phyloP scores from a whole-genome alignment of 2,113 vertebrate genomes.

The Cyanoliseus patagonus region DNA sequence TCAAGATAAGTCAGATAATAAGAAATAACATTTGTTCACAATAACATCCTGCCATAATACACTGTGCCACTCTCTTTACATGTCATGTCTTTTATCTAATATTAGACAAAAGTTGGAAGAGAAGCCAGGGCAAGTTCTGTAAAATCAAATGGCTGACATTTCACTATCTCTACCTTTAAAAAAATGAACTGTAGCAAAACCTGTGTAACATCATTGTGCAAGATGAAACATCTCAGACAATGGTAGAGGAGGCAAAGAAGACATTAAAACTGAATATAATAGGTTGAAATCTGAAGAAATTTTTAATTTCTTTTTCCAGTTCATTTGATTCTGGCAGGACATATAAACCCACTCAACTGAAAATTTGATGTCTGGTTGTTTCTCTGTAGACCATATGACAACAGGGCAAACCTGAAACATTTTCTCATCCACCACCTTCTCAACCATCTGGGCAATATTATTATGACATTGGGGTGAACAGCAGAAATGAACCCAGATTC shows the following conservation, averaged over 20 bases:
- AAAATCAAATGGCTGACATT: slow-evolving; percentile 34
- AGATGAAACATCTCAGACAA: background rate
- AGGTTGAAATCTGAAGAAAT: background rate
- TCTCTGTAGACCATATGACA: background rate
- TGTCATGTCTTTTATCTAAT: slow-evolving; percentile 48
- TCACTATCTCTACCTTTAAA: background rate
- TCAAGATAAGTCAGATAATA: slow-evolving; percentile 27
- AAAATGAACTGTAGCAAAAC: background rate
- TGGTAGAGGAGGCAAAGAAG: background rate
- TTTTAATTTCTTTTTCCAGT: background rate
- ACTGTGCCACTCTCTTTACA: background rate
- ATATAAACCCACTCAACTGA: background rate
- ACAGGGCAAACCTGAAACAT: background rate
- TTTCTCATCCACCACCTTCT: background rate
- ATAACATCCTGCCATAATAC: background rate
- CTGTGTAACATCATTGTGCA: background rate
- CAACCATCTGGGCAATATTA: accelerated
- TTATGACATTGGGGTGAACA: background rate
- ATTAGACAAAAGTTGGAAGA: slow-evolving; percentile 45
- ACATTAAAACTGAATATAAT: background rate
- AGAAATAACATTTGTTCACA: slow-evolving; percentile 43
- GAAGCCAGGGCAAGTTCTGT: background rate
- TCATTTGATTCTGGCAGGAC: background rate
- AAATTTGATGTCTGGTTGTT: accelerated
- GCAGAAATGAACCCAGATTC: background rate